Conservation (phyloP, 1,140 invertebrate species). For the Gyrodactylus bullatarudis region DNA sequence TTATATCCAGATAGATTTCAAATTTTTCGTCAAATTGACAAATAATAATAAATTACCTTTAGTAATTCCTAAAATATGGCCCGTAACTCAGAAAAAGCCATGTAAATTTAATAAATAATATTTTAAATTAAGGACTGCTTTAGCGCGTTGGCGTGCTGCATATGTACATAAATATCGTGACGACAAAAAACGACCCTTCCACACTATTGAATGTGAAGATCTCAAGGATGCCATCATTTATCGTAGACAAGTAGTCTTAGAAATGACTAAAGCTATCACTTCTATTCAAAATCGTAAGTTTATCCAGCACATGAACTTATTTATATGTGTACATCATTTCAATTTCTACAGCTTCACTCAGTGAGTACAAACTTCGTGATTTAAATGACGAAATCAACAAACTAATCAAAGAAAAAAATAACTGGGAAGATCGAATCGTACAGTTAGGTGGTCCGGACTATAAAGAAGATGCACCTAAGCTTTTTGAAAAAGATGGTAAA, state of each 20-base stretch:
- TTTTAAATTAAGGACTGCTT: conserved; percentile 37
- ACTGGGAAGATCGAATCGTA: conserved; percentile 85
- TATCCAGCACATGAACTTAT: conserved; percentile 9
- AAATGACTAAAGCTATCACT: conserved; percentile 89
- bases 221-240: conserved; percentile 64
- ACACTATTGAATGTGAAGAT: conserved; percentile 65
- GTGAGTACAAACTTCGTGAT: conserved; percentile 82
- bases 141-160: conserved; percentile 66
- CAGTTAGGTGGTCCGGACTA: conserved; percentile 80
- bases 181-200: conserved; percentile 46
- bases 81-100: neutral
- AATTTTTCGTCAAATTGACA: neutral
- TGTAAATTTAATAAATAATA: neutral
- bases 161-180: conserved; percentile 35
- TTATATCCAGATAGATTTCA: neutral
- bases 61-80: too few relatives aligned
- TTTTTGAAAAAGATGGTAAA: conserved; percentile 62
- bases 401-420: conserved; percentile 51
- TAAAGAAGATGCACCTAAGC: conserved; percentile 45
- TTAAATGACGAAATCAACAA: conserved; percentile 99
- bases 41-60: too few relatives aligned
- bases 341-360: conserved; percentile 41
- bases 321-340: too few relatives aligned
- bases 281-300: conserved; percentile 66
- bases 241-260: conserved; percentile 68